These are phyloP conservation scores for Trinectes maculatus DNA, from an alignment of 2,113 vertebrate genomes.

Conservation along the genomic window DNA sequence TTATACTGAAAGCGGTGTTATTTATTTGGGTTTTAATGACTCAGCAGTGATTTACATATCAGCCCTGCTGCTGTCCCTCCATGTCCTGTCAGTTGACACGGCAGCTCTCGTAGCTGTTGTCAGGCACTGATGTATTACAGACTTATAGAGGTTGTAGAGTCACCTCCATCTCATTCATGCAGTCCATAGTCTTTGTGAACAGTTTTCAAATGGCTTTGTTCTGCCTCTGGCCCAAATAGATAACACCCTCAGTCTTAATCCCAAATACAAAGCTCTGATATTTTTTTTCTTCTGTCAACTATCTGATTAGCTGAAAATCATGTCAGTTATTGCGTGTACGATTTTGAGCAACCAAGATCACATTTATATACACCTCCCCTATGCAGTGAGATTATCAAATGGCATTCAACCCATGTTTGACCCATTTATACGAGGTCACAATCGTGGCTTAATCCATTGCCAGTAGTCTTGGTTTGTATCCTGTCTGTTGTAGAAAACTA, in stretches of 20 bases:
- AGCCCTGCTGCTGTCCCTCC: background rate
- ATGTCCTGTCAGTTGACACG: background rate
- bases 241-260: background rate
- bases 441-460: conserved; percentile 5
- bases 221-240: no score
- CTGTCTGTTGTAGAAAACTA: background rate
- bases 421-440: conserved; percentile 29
- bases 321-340: background rate
- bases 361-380: background rate
- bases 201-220: background rate
- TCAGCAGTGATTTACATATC: background rate
- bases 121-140: background rate
- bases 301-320: background rate
- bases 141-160: no score
- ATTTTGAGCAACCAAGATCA: background rate
- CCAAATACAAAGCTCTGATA: background rate
- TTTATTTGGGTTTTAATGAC: background rate
- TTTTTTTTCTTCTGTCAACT: background rate
- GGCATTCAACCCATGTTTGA: conserved; percentile 17
- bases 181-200: no score
- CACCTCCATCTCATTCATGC: background rate
- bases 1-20: background rate
- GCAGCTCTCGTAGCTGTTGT: background rate
- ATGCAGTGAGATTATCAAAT: conserved; percentile 31
- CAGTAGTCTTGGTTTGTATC: background rate